Evolutionary conservation across 2,113 vertebrate species (phyloP).

Genomic region (Sciurus niger): DNA sequence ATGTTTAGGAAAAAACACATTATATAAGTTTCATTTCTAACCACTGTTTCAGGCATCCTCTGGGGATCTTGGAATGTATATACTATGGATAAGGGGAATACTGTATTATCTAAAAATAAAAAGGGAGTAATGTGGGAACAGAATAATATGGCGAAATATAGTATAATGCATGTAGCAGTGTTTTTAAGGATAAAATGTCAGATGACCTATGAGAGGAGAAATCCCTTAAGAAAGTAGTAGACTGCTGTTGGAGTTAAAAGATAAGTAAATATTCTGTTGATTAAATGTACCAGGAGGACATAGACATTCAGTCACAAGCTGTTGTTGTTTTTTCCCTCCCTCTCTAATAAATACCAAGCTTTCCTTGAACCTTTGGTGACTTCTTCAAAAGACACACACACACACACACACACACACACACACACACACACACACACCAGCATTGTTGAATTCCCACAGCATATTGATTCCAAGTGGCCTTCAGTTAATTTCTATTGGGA

Average conservation of each 20-base stretch:
- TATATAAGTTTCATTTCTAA: not conserved
- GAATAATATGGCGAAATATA: not conserved
- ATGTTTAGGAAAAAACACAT: not conserved
- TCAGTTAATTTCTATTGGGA: slow-evolving; percentile 70
- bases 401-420: not conserved
- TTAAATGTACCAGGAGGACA: not conserved
- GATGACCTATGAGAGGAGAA: not conserved
- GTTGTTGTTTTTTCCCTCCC: not conserved
- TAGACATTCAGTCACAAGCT: not conserved
- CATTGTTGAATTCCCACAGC: slow-evolving; percentile 23
- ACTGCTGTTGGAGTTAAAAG: not conserved
- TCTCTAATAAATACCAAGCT: not conserved
- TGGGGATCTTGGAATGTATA: not conserved
- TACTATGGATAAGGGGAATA: no score
- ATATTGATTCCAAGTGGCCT: slow-evolving; percentile 49
- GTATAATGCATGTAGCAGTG: not conserved
- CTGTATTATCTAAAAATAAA: not conserved
- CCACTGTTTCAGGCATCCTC: not conserved
- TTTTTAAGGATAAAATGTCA: slow-evolving; percentile 20
- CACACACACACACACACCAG: not conserved
- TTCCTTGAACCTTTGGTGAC: slow-evolving; percentile 52
- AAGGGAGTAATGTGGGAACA: not conserved
- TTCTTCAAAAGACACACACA: not conserved
- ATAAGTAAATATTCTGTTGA: not conserved
- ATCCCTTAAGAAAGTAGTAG: not conserved